Percentiles rank a stretch among this genome's conserved stretches.
Conservation (phyloP, 1,140 invertebrate genomes). For the Cotesia vestalis region DNA sequence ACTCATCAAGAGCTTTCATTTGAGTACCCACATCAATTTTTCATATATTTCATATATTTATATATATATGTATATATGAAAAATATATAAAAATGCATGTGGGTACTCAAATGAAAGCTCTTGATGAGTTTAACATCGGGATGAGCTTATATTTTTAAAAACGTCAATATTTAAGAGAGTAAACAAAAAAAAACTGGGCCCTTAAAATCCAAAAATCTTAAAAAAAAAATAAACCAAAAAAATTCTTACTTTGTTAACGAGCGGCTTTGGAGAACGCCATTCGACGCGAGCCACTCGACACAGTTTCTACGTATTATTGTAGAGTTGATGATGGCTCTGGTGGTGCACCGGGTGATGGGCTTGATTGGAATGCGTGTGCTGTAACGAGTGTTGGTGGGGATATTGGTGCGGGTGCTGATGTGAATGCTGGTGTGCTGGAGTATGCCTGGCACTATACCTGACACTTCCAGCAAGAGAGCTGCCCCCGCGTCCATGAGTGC, state of each 20-base stretch:
- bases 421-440: slow-evolving; percentile 42
- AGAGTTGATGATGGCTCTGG: slow-evolving; percentile 54
- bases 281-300: slow-evolving; percentile 41
- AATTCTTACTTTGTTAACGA: slow-evolving; percentile 40
- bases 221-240: not conserved
- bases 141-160: too few species aligned
- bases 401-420: slow-evolving; percentile 48
- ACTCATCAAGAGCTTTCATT: too few species aligned
- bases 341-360: slow-evolving; percentile 50
- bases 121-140: too few species aligned
- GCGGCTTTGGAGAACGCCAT: slow-evolving; percentile 41
- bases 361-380: slow-evolving; percentile 49
- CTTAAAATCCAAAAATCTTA: not conserved
- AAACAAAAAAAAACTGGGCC: too few species aligned
- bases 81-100: too few species aligned
- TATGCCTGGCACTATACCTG: slow-evolving; percentile 57
- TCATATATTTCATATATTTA: too few species aligned
- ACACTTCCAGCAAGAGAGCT: slow-evolving; percentile 61
- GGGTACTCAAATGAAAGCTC: too few species aligned
- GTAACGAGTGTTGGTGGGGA: slow-evolving; percentile 49
- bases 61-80: too few species aligned
- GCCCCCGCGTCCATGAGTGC: slow-evolving; percentile 55
- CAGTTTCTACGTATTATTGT: slow-evolving; percentile 53
- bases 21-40: too few species aligned
- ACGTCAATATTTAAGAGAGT: too few species aligned